These are phyloP conservation scores for Nylanderia fulva DNA, from an alignment of 1,140 invertebrate species.

Conservation along the genomic window DNA sequence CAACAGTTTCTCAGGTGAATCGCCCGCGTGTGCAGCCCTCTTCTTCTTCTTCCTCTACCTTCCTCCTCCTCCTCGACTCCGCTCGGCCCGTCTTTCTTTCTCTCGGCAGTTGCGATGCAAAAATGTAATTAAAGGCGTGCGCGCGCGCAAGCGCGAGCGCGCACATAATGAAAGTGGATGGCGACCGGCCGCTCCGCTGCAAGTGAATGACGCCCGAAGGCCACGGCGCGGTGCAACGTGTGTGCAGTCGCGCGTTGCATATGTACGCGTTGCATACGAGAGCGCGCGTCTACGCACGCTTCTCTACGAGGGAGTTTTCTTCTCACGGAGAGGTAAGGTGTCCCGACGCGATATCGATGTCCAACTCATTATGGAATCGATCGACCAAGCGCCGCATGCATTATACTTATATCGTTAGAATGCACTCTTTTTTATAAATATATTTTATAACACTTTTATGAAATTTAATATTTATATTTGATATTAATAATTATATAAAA, in stretches of 20 bases:
- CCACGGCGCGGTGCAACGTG: slow-evolving; percentile 82
- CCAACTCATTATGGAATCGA: slow-evolving; percentile 35
- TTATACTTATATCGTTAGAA: too few relatives aligned
- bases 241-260: slow-evolving; percentile 69
- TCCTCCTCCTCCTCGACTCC: background rate
- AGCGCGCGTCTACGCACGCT: background rate
- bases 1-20: slow-evolving; percentile 50
- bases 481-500: too few relatives aligned
- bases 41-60: slow-evolving; percentile 8
- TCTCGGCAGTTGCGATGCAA: slow-evolving; percentile 78
- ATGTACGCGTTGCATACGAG: slow-evolving; percentile 61
- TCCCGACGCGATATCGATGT: slow-evolving; percentile 61
- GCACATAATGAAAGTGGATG: slow-evolving; percentile 83
- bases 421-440: too few relatives aligned
- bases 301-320: slow-evolving; percentile 47
- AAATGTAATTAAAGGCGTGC: slow-evolving; percentile 84
- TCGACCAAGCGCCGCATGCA: background rate
- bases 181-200: slow-evolving; percentile 78
- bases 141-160: slow-evolving; percentile 66
- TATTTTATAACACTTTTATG: too few relatives aligned
- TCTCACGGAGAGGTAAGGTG: slow-evolving; percentile 54
- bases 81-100: slow-evolving; percentile 60
- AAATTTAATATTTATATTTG: too few relatives aligned
- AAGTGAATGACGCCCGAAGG: slow-evolving; percentile 85
- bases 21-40: slow-evolving; percentile 6